These are phyloP conservation scores for Labia minor DNA, from an alignment of 2,888 invertebrate genomes.

Conservation along the genomic window DNA sequence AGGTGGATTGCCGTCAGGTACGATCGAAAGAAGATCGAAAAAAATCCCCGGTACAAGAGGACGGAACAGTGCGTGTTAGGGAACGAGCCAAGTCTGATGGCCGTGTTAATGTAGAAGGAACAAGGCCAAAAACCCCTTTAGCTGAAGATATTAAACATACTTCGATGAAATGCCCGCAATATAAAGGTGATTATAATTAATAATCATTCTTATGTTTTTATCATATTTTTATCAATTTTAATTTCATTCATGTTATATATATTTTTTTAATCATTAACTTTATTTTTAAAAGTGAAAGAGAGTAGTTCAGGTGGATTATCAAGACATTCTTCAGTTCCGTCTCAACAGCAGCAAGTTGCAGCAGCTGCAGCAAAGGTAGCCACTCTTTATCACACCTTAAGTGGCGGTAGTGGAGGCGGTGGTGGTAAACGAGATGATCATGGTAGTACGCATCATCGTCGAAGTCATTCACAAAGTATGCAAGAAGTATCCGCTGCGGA, in stretches of 20 bases:
- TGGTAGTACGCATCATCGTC: background rate
- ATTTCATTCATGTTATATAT: background rate
- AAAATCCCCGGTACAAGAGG: conserved; percentile 31
- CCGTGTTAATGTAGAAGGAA: conserved; percentile 23
- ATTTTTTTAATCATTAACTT: background rate
- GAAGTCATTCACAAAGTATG: conserved; percentile 16
- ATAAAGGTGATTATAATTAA: background rate
- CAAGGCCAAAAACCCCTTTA: conserved; percentile 18
- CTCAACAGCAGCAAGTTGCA: background rate
- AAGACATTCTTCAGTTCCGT: background rate
- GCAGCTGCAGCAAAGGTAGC: conserved; percentile 26
- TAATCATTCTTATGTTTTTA: background rate
- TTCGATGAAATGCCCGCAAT: background rate
- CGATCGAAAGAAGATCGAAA: conserved; percentile 33
- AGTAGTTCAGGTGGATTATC: background rate
- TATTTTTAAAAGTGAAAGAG: background rate
- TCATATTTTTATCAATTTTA: no score
- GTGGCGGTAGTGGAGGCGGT: conserved; percentile 29
- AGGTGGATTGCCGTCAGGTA: conserved; percentile 26
- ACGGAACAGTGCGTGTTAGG: conserved; percentile 21
- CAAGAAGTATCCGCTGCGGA: conserved; percentile 20
- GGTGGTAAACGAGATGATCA: conserved; percentile 22
- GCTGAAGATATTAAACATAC: conserved; percentile 19
- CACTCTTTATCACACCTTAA: conserved; percentile 29
- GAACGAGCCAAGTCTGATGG: conserved; percentile 29